Percentiles rank a stretch among this genome's conserved stretches.
These are phyloP conservation scores for Antennarius striatus DNA, from an alignment of 2,113 vertebrate species.

Conservation along the genomic window DNA sequence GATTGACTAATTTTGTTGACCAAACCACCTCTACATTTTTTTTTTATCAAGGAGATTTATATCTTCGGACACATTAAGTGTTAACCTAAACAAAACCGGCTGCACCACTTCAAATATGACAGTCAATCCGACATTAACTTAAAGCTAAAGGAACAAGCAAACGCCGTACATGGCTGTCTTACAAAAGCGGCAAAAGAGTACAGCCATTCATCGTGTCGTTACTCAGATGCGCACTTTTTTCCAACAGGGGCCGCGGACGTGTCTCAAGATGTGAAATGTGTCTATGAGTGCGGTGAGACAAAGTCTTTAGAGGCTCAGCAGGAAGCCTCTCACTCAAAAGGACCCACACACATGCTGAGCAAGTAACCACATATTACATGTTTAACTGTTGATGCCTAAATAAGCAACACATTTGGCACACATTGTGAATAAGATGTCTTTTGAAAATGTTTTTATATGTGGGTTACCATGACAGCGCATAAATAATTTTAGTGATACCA, in stretches of 20 bases:
- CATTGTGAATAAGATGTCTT: constrained; percentile 56
- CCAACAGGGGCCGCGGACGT: constrained; percentile 13
- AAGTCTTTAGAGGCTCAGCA: constrained; percentile 57
- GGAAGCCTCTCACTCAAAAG: constrained; percentile 45
- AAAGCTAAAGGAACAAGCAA: background rate
- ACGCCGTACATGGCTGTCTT: constrained; percentile 9
- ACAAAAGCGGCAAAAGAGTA: background rate
- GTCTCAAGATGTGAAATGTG: constrained; percentile 34
- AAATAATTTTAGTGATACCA: constrained; percentile 71
- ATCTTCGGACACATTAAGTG: constrained; percentile 4
- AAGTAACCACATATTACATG: constrained; percentile 68
- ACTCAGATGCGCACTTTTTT: constrained; percentile 26
- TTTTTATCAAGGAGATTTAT: constrained; percentile 10
- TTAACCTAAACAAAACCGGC: constrained; percentile 13
- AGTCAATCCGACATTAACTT: constrained; percentile 1
- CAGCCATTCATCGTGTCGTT: constrained; percentile 1
- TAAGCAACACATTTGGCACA: constrained; percentile 60
- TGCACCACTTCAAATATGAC: background rate
- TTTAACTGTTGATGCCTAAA: constrained; percentile 66
- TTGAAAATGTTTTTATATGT: constrained; percentile 66
- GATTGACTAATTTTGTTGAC: constrained; percentile 13
- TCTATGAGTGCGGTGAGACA: constrained; percentile 47
- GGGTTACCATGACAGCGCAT: constrained; percentile 60
- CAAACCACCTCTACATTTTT: constrained; percentile 11
- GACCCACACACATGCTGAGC: constrained; percentile 51